Conservation (phyloP, 2,113 vertebrate species). For the Pipa parva region DNA sequence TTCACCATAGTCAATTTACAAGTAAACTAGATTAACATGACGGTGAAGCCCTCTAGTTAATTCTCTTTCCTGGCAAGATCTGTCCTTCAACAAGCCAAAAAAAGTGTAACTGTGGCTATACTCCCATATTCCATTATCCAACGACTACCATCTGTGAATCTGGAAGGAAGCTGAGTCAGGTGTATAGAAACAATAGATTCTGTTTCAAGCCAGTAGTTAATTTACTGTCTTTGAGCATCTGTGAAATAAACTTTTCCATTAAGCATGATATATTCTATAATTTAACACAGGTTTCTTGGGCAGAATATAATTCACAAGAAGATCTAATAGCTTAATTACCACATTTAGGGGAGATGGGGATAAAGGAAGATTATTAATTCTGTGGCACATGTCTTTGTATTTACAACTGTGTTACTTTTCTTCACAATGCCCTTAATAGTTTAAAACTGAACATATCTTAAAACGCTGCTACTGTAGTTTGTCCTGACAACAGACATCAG, state of each 20-base stretch:
- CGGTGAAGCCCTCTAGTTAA: background rate
- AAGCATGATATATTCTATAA: too few species aligned
- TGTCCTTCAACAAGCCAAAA: background rate
- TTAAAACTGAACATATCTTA: too few species aligned
- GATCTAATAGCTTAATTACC: background rate
- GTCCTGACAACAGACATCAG: too few species aligned
- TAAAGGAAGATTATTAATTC: too few species aligned
- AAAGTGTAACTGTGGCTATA: background rate
- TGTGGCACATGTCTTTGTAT: too few species aligned
- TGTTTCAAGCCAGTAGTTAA: background rate
- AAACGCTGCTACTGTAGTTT: too few species aligned
- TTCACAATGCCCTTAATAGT: too few species aligned
- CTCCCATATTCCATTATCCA: background rate
- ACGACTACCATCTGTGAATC: background rate
- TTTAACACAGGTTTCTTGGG: background rate
- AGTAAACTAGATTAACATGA: background rate
- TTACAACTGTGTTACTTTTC: too few species aligned
- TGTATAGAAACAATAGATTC: background rate
- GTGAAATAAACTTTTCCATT: too few species aligned
- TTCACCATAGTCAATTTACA: background rate
- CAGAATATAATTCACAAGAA: background rate
- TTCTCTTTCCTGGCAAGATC: background rate
- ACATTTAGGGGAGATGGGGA: too few species aligned
- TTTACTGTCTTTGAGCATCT: background rate
- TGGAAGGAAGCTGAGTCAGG: background rate